phyloP scores from a whole-genome alignment of 1,140 invertebrate species.

The Pinna nobilis region DNA sequence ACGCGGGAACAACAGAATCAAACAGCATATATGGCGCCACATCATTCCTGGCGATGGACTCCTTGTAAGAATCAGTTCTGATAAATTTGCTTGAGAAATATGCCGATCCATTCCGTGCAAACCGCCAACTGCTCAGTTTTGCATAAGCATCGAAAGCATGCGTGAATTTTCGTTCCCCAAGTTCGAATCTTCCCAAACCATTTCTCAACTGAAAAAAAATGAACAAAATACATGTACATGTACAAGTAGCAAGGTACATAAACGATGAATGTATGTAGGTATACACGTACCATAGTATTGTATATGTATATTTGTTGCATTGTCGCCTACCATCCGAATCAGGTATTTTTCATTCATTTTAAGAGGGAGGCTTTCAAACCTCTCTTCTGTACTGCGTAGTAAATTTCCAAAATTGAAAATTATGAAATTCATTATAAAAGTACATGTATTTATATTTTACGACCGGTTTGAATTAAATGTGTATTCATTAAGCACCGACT shows the following conservation, averaged over 20 bases:
- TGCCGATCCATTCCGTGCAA: constrained; percentile 55
- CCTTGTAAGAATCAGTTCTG: constrained; percentile 57
- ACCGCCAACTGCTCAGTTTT: constrained; percentile 66
- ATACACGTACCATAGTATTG: background rate
- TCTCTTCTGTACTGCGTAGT: too few species aligned
- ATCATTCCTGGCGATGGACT: constrained; percentile 52
- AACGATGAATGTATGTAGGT: background rate
- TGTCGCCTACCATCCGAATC: too few species aligned
- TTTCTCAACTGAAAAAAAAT: constrained; percentile 63
- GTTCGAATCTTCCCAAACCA: constrained; percentile 63
- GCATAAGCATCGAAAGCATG: constrained; percentile 69
- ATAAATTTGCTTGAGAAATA: constrained; percentile 65
- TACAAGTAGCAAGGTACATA: background rate
- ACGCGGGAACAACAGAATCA: constrained; percentile 57
- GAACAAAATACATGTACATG: background rate
- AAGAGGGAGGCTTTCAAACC: too few species aligned
- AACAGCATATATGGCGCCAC: constrained; percentile 68
- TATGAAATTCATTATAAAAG: too few species aligned
- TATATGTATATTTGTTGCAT: too few species aligned
- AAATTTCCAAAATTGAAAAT: too few species aligned
- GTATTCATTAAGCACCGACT: too few species aligned
- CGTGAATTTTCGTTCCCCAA: constrained; percentile 53
- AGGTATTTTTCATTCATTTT: too few species aligned
- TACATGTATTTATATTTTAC: too few species aligned
- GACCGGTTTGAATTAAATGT: too few species aligned